phyloP scores from a whole-genome alignment of 2,888 invertebrate species.

The Drepana falcataria region DNA sequence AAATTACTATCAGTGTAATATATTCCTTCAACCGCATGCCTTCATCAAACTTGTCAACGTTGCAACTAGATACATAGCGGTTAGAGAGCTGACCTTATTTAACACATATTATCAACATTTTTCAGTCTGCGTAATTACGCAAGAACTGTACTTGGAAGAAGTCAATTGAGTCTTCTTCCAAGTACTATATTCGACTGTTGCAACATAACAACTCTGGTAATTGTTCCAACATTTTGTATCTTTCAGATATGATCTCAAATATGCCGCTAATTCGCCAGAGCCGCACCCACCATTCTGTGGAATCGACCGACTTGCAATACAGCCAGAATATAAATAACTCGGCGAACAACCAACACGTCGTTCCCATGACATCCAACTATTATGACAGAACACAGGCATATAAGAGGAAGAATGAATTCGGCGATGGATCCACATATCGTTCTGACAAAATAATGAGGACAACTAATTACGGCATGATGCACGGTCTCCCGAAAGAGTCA shows the following conservation, averaged over 20 bases:
- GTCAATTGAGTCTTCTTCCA: no score
- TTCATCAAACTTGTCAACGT: no score
- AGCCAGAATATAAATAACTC: slow-evolving; percentile 45
- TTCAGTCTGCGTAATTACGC: no score
- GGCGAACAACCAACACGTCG: slow-evolving; percentile 43
- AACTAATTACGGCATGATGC: slow-evolving; percentile 52
- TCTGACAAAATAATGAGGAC: slow-evolving; percentile 68
- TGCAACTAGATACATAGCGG: no score
- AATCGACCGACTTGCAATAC: slow-evolving; percentile 65
- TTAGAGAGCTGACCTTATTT: no score
- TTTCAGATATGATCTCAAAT: slow-evolving; percentile 61
- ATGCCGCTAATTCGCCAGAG: slow-evolving; percentile 56
- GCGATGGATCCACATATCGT: slow-evolving; percentile 56
- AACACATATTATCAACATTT: no score
- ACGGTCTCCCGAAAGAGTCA: slow-evolving; percentile 43
- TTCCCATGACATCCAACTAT: slow-evolving; percentile 56
- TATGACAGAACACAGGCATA: slow-evolving; percentile 57
- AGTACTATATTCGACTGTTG: no score
- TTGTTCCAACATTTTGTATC: slow-evolving; percentile 1
- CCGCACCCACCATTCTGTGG: slow-evolving; percentile 54
- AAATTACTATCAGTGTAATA: no score
- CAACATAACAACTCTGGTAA: no score
- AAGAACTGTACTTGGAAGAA: no score
- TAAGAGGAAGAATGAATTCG: slow-evolving; percentile 66
- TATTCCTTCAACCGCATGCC: no score